A percentile compares a stretch with the other conserved stretches of the same genome.
Evolutionary conservation across 1,140 invertebrate species (phyloP).

Genomic region (Ostrea edulis): DNA sequence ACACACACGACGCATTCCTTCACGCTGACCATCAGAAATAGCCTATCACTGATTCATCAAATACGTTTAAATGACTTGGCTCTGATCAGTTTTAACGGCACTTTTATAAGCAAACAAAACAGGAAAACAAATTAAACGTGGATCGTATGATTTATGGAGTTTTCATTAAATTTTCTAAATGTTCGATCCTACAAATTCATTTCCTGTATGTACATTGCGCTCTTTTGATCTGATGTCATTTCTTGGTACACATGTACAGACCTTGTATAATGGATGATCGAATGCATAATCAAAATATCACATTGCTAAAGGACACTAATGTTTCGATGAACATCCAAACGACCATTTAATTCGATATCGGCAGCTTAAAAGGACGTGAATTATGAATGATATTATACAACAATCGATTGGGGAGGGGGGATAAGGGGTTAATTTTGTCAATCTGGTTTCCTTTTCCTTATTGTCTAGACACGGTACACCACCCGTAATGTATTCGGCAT

Average conservation of each 20-base stretch:
- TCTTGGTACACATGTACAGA: background rate
- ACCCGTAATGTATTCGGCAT: no score
- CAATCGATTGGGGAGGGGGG: background rate
- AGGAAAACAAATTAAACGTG: no score
- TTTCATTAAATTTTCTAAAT: no score
- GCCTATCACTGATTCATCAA: background rate
- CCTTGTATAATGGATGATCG: background rate
- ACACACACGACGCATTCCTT: constrained; percentile 11
- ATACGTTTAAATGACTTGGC: background rate
- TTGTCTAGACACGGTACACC: no score
- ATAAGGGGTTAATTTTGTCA: background rate
- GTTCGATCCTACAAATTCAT: no score
- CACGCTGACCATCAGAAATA: background rate
- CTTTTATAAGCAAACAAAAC: no score
- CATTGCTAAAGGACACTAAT: background rate
- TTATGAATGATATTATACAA: background rate
- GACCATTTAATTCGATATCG: background rate
- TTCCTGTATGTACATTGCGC: no score
- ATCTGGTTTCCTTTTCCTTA: background rate
- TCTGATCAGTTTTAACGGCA: no score
- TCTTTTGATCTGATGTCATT: background rate
- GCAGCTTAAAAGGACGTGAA: constrained; percentile 3
- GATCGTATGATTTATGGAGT: no score
- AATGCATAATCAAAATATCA: background rate
- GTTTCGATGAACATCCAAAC: background rate